Base-by-base conservation (phyloP, 1,140 invertebrate genomes). In the Brachionus plicatilis region DNA sequence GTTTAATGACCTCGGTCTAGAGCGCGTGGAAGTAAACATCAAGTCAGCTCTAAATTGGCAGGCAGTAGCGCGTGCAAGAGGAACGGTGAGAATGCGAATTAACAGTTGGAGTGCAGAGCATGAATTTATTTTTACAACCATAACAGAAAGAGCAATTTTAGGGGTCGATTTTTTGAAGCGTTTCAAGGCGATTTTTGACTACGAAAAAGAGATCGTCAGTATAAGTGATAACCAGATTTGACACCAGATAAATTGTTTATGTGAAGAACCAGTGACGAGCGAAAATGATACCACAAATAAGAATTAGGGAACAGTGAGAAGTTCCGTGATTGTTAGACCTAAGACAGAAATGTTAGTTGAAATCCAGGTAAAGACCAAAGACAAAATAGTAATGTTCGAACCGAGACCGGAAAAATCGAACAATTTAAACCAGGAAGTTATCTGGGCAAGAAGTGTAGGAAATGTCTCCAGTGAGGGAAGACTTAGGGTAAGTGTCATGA, bases 131-230 rank as follows among this genome's bases (percentile, higher is more conserved):
- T 68, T 41, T 17, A 68, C 65, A 68, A 33, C 9, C 33, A 68
- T 68, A 12, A 68, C 65, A 3, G 65, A 68, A 33, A 68, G 8
- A 68, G 65, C 65, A 14, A 68, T 68, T 33, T 41, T 68, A 33
- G 65, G 65, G 11, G 14, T 68, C 11, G 65, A 68, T 33, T 68
- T 68, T 68, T 33, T 68, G 1, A 68, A 33, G 33, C 9, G 14
- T 14, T 68, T 68, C 33, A 68, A 68, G 27, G 65, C 65, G n/a
- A 33, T 68, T 68, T 68, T 68, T 33, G 65, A 68, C 65, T 68
- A 33, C 65, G 65, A 68, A 68, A 68, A 68, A 68, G 65, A 68
- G 24, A 68, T 37, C 29, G 8, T 68, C 29, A n/a, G n/a, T n/a
- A n/a, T n/a, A n/a, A n/a, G n/a, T n/a, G n/a, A n/a, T n/a, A n/a